Base-by-base conservation (phyloP, 2,113 vertebrate species). In the Eira barbara region DNA sequence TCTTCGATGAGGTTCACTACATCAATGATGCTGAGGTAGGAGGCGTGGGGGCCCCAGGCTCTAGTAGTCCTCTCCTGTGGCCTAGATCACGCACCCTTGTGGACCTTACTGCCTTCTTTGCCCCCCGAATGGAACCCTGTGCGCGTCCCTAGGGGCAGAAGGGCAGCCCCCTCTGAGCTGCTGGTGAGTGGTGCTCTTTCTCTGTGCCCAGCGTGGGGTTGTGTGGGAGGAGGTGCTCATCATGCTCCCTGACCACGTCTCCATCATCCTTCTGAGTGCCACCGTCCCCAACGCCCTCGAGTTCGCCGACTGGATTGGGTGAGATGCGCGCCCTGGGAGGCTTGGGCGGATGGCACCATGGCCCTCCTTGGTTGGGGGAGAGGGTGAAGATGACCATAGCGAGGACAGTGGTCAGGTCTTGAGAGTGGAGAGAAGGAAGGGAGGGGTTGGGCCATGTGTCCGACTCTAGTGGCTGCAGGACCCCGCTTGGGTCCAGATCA, bases 291-390 rank as follows among this genome's bases (percentile, higher is more conserved):
- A 99, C 0, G 99, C 99, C 27, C 94, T 99, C 89, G 99, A 99
- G 98, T 99, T 99, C 86, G 99, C 99, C 29, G 99, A 99, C 97
- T 99, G 99, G 99, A 99, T 99, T 0, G 99, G 99, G 99, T 99
- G 97, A 91, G 97, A 55, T 0, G 6, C 11, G 31, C 15, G 47
- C 49, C 36, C 74, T 1, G 3, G 47, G 36, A 57, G 79, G 15
- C 65, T 69, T 25, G 31, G 78, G 27, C 47, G 55, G 63, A 61
- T 21, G 29, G n/a, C 12, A 29, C n/a, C 13, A 0, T 12, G 8
- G 7, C 34, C 8, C 63, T 73, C 49, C 39, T 89, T 39, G 21
- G 11, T n/a, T 59, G 47, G 59, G 31, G n/a, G 8, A 0, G 86
- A 69, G 36, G 12, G 6, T 23, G 23, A 42, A 82, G 84, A 61